Percentiles rank a stretch among this genome's conserved stretches.
These are phyloP conservation scores for Cynocephalus volans DNA, from an alignment of 2,113 vertebrate species.

Conservation along the genomic window DNA sequence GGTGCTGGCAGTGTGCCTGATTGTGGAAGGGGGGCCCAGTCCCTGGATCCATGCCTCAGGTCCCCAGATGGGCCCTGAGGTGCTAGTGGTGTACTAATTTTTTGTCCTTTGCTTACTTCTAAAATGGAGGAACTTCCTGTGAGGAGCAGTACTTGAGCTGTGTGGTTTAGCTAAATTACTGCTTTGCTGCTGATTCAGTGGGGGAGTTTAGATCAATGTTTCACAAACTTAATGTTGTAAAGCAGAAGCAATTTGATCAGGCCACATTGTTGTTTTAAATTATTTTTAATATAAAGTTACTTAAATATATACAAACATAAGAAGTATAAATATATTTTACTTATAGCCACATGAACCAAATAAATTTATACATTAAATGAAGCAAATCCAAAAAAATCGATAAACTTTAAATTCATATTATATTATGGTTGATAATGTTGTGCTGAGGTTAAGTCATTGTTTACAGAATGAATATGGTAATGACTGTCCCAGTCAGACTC, in stretches of 20 bases:
- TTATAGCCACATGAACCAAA: not conserved
- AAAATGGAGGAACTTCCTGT: too few species aligned
- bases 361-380: not conserved
- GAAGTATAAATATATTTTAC: not conserved
- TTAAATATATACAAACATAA: not conserved
- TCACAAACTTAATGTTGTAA: conserved; percentile 11
- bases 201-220: not conserved
- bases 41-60: too few species aligned
- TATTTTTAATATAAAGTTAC: not conserved
- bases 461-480: not conserved
- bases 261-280: not conserved
- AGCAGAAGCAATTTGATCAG: not conserved
- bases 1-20: too few species aligned
- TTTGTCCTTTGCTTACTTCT: too few species aligned
- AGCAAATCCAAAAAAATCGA: not conserved
- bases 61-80: too few species aligned
- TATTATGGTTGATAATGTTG: not conserved
- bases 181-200: not conserved
- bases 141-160: too few species aligned
- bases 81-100: too few species aligned
- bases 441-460: not conserved
- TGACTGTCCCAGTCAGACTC: not conserved
- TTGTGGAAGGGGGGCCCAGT: too few species aligned
- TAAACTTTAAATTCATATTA: not conserved
- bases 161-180: too few species aligned